Evolutionary conservation across 1,140 invertebrate species (phyloP), one percentile per base, ranked within the genome.

Genomic region (Achroia grisella): DNA sequence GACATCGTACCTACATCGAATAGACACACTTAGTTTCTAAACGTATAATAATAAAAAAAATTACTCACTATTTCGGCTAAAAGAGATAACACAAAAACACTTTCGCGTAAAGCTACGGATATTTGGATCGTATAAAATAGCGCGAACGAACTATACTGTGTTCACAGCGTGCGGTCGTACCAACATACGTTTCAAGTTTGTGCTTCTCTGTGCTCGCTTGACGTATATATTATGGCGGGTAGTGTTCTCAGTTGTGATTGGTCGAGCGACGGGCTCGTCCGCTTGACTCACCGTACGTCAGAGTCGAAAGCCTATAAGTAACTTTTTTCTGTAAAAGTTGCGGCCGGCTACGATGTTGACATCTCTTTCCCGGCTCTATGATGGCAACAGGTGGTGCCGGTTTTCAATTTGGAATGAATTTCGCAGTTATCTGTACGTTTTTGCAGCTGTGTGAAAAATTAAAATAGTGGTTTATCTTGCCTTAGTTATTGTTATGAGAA

Each of bases 271-370:
- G 68, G 33, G 42, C 72, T 68, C 60, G 70, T 70, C 70, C 63
- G 73, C 71, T 48, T 56, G 51, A 48, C 50, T 62, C 60, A 58
- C n/a, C n/a, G 48, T 67, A 71, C 68, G 66, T 76, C 66, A 70
- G 49, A 52, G 48, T 64, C 57, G 52, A 71, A 75, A 71, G 67
- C 68, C 66, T 67, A 55, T 48, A 23, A 6, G 41, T 34, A 32
- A 40, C 28, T 53, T 56, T 52, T 56, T 56, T 58, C 35, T 14
- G 35, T 15, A 13, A 23, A 37, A 37, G 35, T 37, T 37, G 35
- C 41, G 52, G 48, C 17, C 6, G 6, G 17, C 6, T 2, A 3
- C 17, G 17, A 23, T 23, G 17, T 23, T 23, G 17, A 23, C 17
- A 23, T 23, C 17, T 23, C 17, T 23, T 23, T 23, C 17, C 17